Percentiles rank a stretch among this genome's conserved stretches.
phyloP scores from a whole-genome alignment of 1,140 invertebrate species.

The Andrena cerasifolii region DNA sequence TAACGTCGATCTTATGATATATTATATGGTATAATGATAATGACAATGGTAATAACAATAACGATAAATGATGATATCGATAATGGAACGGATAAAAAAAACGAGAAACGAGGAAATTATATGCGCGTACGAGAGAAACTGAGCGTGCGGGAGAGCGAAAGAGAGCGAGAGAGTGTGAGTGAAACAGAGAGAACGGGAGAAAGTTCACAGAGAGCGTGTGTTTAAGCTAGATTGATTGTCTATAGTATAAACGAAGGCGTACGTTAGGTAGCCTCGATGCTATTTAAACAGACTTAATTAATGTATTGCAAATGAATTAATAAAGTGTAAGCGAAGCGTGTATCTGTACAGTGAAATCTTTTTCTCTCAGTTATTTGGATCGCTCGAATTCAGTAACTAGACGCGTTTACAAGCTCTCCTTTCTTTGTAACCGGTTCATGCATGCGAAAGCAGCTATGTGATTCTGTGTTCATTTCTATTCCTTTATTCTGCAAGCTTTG shows the following conservation, averaged over 20 bases:
- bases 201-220: conserved; percentile 51
- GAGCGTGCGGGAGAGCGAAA: conserved; percentile 51
- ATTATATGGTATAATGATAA: conserved; percentile 75
- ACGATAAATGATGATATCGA: conserved; percentile 69
- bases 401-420: no score
- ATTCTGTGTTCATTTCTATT: no score
- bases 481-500: no score
- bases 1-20: conserved; percentile 78
- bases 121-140: conserved; percentile 55
- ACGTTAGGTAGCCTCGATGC: conserved; percentile 78
- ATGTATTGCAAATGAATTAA: conserved; percentile 82
- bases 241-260: conserved; percentile 80
- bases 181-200: conserved; percentile 42
- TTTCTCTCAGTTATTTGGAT: conserved; percentile 48
- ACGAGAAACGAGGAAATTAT: conserved; percentile 62
- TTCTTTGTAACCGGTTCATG: no score
- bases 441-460: no score
- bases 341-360: conserved; percentile 68
- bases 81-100: conserved; percentile 66
- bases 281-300: conserved; percentile 83
- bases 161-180: conserved; percentile 50
- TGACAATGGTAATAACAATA: conserved; percentile 71
- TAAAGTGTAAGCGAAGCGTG: conserved; percentile 82
- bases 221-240: conserved; percentile 78
- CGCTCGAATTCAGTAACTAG: not conserved